Base-by-base conservation (phyloP, 2,888 invertebrate species). In the Cheilosia scutellata region DNA sequence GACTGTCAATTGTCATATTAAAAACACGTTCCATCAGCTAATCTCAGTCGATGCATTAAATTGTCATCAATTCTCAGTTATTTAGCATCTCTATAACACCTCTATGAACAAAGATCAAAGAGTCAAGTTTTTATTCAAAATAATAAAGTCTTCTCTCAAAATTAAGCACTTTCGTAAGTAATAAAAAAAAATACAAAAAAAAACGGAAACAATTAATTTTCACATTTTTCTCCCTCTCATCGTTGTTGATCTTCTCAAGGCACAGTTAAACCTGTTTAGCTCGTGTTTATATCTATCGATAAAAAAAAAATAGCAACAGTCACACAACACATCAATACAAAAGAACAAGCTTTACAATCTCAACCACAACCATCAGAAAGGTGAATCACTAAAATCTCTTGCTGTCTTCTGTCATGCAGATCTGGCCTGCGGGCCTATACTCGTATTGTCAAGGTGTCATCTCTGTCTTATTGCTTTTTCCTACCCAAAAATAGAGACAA, bases 161-260 rank as follows among this genome's bases (percentile, higher is more conserved):
- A 11, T 37, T 37, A 37, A 37, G 9, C 33, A 37, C 33, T 37
- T 37, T 37, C 11, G 37, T 37, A 11, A 37, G 11, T 11, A 47
- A 47, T 25, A n/a, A 63, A 29, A 11, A 40, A 33, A 55, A 44
- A 57, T 13, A 51, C 25, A 49, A 63, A 74, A 53, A 42, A 62
- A 74, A 80, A 75, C 82, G 82, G 82, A 82, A 82, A 82, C 63
- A 77, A 82, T 82, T 82, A 71, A 77, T 82, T 71, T 77, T 82
- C 71, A 82, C 77, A 77, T 77, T 51, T 68, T 51, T 65, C 70
- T 74, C 63, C 29, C 65, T 65, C 55, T 65, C 57, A 55, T 47
- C 72, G 47, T n/a, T 62, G 63, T 74, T 33, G 74, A 74, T 44
- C 63, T 31, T 74, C n/a, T 51, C 9, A 16, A n/a, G 49, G 44